phyloP scores from a whole-genome alignment of 2,113 vertebrate species.

The Empidonax traillii region DNA sequence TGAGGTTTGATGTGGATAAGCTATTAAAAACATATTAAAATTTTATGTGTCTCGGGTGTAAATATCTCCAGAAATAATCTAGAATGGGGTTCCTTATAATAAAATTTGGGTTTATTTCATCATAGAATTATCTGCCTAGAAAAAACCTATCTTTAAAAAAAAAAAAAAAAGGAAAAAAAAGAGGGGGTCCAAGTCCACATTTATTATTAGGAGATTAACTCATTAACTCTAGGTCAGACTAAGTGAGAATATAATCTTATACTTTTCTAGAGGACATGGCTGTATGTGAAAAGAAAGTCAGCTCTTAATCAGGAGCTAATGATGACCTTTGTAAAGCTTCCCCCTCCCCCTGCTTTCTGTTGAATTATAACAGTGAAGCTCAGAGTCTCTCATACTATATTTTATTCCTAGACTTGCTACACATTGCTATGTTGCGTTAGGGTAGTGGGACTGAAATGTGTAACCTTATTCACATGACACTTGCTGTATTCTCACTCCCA shows the following conservation, averaged over 20 bases:
- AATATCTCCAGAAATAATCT: neutral
- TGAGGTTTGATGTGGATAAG: neutral
- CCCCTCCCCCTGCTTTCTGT: neutral
- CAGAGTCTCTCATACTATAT: rapidly evolving
- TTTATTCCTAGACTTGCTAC: neutral
- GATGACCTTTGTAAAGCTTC: neutral
- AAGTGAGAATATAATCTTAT: neutral
- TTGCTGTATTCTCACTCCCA: neutral
- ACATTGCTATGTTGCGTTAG: rapidly evolving
- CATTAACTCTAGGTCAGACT: neutral
- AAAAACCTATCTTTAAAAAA: neutral
- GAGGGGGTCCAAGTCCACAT: rapidly evolving
- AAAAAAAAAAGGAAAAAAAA: neutral
- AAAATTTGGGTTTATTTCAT: neutral
- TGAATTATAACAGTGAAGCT: neutral
- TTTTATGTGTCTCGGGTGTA: neutral
- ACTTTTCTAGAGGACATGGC: neutral
- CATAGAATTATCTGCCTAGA: neutral
- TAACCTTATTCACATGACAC: neutral
- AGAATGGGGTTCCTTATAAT: neutral
- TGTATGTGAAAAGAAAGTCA: neutral
- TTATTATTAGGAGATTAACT: neutral
- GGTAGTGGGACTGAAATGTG: neutral
- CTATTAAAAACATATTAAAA: neutral
- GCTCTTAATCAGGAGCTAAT: neutral